phyloP scores from a whole-genome alignment of 2,888 invertebrate species.

The Trichopria drosophilae region DNA sequence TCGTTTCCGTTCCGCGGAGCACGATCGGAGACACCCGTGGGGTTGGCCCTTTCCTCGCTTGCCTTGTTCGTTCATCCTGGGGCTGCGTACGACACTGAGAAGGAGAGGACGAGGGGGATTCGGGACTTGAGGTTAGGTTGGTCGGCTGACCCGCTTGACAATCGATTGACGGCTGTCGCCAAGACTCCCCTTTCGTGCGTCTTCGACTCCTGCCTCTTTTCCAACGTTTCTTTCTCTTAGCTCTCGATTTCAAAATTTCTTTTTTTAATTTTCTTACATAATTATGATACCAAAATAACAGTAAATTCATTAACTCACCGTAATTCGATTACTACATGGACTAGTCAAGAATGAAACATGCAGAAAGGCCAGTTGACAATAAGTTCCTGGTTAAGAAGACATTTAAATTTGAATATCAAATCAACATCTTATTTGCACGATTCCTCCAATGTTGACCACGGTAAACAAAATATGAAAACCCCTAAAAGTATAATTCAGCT shows the following conservation, averaged over 20 bases:
- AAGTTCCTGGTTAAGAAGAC: too few relatives aligned
- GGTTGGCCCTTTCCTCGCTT: too few relatives aligned
- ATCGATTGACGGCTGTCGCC: slow-evolving; percentile 61
- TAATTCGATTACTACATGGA: too few relatives aligned
- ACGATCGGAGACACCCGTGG: too few relatives aligned
- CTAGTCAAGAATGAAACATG: too few relatives aligned
- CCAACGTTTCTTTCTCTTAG: slow-evolving; percentile 29
- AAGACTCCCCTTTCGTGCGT: slow-evolving; percentile 48
- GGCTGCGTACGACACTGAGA: slow-evolving; percentile 13
- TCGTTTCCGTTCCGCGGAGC: background rate
- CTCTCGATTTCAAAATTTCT: slow-evolving; percentile 10
- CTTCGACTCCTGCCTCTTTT: slow-evolving; percentile 13
- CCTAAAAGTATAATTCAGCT: too few relatives aligned
- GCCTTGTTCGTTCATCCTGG: slow-evolving; percentile 1
- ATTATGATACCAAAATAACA: background rate
- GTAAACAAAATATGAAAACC: too few relatives aligned
- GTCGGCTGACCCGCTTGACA: slow-evolving; percentile 59
- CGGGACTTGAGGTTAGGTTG: slow-evolving; percentile 52
- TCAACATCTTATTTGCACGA: too few relatives aligned
- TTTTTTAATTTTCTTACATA: background rate
- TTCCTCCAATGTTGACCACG: too few relatives aligned
- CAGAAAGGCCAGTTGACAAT: too few relatives aligned
- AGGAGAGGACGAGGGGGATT: slow-evolving; percentile 31
- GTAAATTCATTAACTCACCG: too few relatives aligned
- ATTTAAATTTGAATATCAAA: too few relatives aligned